Evolutionary conservation across 2,113 vertebrate species (phyloP), one percentile per base, ranked within the genome.

Genomic region (Pristiophorus japonicus): DNA sequence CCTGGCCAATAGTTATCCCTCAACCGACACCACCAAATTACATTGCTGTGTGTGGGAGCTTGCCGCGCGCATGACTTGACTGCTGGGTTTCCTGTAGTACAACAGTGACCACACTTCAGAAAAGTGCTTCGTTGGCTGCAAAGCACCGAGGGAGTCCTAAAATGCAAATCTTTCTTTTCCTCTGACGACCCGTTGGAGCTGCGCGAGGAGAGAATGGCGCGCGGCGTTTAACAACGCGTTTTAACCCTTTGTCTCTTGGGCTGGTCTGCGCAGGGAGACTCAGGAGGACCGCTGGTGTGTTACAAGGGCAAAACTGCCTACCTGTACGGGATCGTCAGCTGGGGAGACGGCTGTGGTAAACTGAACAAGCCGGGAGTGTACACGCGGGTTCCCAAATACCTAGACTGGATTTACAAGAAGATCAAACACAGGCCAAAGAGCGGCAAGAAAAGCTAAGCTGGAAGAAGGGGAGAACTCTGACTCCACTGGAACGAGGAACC

Each of bases 251-350:
- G 59, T 22, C 62, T 62, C n/a, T 59, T 63, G 59, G 34, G 59
- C 20, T 92, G 59, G 95, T 96, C 27, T 51, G 14, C 14, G 12
- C 97, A 99, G 99, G 99, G 99, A 2, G 99, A 99, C 97, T 99
- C 99, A 0, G 99, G 99, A 0, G 99, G 99, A 20, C 98, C 99
- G 1, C 97, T 99, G 96, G 98, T 97, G 55, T 99, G 99, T 59
- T 97, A 97, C 95, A 95, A 96, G 96, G 62, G 97, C 0, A 97
- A 98, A 0, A 97, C 98, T 96, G 98, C 98, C 94, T 98, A 98
- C 96, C 97, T 99, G 70, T 99, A 98, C 0, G 99, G 99, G 51
- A 96, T 99, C 97, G 97, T 99, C 97, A 99, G 99, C 97, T 99
- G 99, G 99, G 99, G 99, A 0, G 98, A 99, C 0, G 99, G 99